Base-by-base conservation (phyloP, 2,797 vertebrate genomes). In the Sebastes cheni region DNA sequence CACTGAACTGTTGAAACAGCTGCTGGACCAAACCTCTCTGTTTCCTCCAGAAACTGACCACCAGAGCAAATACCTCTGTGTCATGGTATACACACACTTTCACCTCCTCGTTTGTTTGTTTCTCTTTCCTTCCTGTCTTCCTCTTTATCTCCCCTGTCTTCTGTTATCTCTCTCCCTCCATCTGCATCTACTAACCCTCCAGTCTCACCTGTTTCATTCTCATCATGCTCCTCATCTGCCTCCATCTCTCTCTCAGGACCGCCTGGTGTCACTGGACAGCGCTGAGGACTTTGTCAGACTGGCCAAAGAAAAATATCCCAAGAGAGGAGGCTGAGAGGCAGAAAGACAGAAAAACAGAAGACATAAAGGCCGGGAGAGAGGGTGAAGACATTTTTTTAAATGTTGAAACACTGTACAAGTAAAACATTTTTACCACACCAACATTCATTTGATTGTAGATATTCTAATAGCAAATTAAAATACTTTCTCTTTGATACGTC, bases 201-300 rank as follows among this genome's bases (percentile, higher is more conserved):
- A 16, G 0, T 30, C 23, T 42, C 18, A 25, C 4, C 8, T 59
- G 8, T 60, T 18, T 65, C 9, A 36, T 12, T 12, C 10, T 14
- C 29, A 34, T 75, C 58, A 6, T 22, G 23, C 27, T 54, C 18
- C 10, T 61, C 6, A 1, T 29, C 60, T 56, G 2, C 20, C 13
- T 66, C 18, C 39, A 3, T 54, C 76, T 68, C 52, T 8, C 60
- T 54, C 27, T 54, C 89, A 98, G 97, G 97, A 98, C 66, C 96
- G 96, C 8, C 96, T 98, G 64, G 95, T 98, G 78, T 95, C 96
- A n/a, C 95, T 98, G 16, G 97, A 98, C 29, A 97, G 97, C 0
- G 97, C 97, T 0, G 97, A 98, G 6, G 97, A 98, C 36, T 98
- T 98, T 93, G 93, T 97, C 88, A 89, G 81, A 90, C 90, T 96